phyloP scores from a whole-genome alignment of 2,113 vertebrate genomes.

The Otus sunia region DNA sequence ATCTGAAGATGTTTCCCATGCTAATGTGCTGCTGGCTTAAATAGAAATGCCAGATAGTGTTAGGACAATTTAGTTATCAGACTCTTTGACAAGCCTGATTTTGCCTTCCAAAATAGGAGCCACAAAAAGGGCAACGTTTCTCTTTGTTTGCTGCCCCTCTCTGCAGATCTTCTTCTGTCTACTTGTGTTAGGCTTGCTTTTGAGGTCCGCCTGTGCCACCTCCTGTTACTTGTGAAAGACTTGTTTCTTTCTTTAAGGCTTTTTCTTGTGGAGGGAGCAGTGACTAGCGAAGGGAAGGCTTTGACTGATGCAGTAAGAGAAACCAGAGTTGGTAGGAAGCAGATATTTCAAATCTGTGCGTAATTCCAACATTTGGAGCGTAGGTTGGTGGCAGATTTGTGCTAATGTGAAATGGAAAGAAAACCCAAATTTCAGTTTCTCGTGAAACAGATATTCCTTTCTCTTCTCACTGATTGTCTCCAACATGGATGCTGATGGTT shows the following conservation, averaged over 20 bases:
- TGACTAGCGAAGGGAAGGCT: not conserved
- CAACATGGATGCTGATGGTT: not conserved
- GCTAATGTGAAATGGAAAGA: conserved; percentile 20
- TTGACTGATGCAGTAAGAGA: not conserved
- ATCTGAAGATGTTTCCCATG: not conserved
- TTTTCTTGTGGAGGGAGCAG: not conserved
- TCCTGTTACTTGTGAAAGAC: not conserved
- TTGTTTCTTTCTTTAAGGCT: not conserved
- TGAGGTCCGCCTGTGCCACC: not conserved
- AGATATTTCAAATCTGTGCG: not conserved
- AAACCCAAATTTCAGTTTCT: not conserved
- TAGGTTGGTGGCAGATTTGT: conserved; percentile 16
- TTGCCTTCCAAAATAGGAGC: not conserved
- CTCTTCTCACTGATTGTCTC: not conserved
- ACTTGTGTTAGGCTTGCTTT: not conserved
- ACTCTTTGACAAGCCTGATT: not conserved
- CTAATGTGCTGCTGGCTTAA: not conserved
- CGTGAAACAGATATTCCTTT: not conserved
- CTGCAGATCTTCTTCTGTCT: not conserved
- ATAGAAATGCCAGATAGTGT: not conserved
- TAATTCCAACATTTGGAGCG: conserved; percentile 29
- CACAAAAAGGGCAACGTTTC: not conserved
- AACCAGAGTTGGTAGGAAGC: not conserved
- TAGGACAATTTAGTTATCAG: not conserved
- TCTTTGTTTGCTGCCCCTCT: not conserved